A percentile compares a stretch with the other conserved stretches of the same genome.
Evolutionary conservation across 2,113 vertebrate species (phyloP).

Genomic region (Phaethornis superciliosus): DNA sequence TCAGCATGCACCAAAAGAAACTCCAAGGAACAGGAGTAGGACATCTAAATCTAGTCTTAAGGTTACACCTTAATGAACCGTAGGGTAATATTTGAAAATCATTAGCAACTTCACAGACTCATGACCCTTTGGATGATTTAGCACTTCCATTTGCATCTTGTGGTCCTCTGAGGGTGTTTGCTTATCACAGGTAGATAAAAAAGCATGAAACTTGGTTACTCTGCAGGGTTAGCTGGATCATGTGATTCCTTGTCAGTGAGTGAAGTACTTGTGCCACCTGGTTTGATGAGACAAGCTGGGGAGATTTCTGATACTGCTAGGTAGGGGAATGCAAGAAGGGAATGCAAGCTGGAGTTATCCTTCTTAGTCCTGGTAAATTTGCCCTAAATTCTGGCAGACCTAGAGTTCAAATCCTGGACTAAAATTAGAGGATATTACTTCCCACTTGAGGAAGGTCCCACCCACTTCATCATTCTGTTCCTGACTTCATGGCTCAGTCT

Average conservation of each 20-base stretch:
- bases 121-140: neutral
- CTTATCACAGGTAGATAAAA: neutral
- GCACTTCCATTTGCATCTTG: neutral
- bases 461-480: neutral
- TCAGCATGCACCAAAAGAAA: neutral
- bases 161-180: neutral
- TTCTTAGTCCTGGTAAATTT: neutral
- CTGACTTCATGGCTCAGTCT: neutral
- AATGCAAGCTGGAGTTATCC: neutral
- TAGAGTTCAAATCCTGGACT: neutral
- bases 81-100: neutral
- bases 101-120: neutral
- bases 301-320: neutral
- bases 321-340: neutral
- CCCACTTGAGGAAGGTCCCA: neutral
- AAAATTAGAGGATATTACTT: neutral
- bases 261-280: neutral
- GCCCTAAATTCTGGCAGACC: neutral
- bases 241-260: neutral
- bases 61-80: neutral
- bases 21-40: neutral
- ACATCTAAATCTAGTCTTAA: neutral
- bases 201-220: neutral
- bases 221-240: rapidly evolving
- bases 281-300: neutral